Conservation (phyloP, 2,888 invertebrate species). For the Lepidocyrtoides sp. region DNA sequence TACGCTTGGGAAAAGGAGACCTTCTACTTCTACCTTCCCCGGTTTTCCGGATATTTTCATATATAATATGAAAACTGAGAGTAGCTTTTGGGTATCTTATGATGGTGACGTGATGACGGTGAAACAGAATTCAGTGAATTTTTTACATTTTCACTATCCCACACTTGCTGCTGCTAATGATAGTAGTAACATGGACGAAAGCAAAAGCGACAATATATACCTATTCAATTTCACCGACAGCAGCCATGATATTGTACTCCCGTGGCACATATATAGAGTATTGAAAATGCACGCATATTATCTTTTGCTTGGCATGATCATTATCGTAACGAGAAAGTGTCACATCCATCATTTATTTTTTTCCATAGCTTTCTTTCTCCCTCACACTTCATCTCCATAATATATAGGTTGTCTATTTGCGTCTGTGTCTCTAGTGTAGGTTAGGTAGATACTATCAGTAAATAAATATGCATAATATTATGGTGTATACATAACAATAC, state of each 20-base stretch:
- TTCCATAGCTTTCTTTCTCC: conserved; percentile 10
- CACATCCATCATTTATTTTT: conserved; percentile 71
- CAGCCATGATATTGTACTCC: background rate
- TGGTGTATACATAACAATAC: background rate
- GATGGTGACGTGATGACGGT: background rate
- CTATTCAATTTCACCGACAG: background rate
- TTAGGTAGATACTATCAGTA: background rate
- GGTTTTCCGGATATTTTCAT: no score
- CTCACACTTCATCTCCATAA: conserved; percentile 64
- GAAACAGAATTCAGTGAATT: background rate
- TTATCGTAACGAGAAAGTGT: conserved; percentile 69
- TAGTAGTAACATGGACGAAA: background rate
- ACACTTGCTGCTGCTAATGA: conserved; percentile 1
- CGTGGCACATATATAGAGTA: background rate
- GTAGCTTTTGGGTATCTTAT: background rate
- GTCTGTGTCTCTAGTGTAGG: background rate
- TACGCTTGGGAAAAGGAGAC: background rate
- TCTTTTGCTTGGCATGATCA: conserved; percentile 46
- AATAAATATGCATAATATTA: background rate
- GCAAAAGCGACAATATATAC: background rate
- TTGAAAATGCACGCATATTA: conserved; percentile 33
- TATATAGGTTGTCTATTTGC: conserved; percentile 11
- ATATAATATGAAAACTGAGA: conserved; percentile 2
- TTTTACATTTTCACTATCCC: conserved; percentile 12
- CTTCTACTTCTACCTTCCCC: no score